Base-by-base conservation (phyloP, 2,888 invertebrate species). In the Agelastica alni region DNA sequence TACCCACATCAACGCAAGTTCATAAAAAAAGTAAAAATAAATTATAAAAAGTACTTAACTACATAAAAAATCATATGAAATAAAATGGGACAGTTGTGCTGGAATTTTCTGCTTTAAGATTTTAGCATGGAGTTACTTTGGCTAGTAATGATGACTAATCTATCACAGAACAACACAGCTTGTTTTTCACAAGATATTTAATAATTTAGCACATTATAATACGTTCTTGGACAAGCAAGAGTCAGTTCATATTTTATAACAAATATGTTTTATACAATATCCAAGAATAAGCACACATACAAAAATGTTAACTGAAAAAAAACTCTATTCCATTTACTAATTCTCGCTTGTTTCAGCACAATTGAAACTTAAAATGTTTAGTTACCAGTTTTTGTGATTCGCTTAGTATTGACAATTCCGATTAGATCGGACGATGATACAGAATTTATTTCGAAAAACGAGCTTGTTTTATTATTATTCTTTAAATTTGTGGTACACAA, bases 1-100 rank as follows among this genome's bases (percentile, higher is more conserved):
- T 76, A 77, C 75, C 75, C 75, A 72, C 75, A 75, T 68, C 70
- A 72, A 66, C 67, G 58, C 51, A 55, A 48, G 48, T 61, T 57
- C 58, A 59, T 3, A 39, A 20, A 61, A 59, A 57, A 60, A 45
- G 20, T 46, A 62, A 56, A 54, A 54, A 58, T 47, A 60, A 51
- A 57, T 37, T 32, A 49, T 20, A 51, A 39, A 28, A 43, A 45
- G 30, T 17, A 48, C 47, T 48, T 37, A 48, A 53, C 20, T 51
- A 52, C 37, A 34, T 30, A 16, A 58, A 55, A 52, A 42, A 22
- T 28, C 34, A n/a, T 13, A 28, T 12, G 32, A 30, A 16, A 32
- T 28, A 16, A 18, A 20, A 26, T 37, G 13, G 13, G 17, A 46
- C 14, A 36, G 26, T 37, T 28, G 17, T 34, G 42, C 42, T 36